A percentile compares a stretch with the other conserved stretches of the same genome.
Evolutionary conservation across 1,140 invertebrate species (phyloP).

Genomic region (Charaxes varanes): DNA sequence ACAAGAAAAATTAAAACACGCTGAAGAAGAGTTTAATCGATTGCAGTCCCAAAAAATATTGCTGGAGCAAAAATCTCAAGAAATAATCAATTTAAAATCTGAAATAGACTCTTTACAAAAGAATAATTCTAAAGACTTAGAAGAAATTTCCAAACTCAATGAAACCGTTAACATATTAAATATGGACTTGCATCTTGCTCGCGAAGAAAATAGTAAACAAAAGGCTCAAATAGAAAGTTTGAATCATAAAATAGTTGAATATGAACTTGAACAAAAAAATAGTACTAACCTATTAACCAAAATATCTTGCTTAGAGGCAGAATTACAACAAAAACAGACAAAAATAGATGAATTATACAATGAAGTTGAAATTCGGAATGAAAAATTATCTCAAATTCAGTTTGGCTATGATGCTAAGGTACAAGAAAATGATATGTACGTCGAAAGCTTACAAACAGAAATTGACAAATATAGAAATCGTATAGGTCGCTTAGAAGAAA

Average conservation of each 20-base stretch:
- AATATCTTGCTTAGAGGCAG: slow-evolving; percentile 58
- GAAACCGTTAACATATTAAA: slow-evolving; percentile 30
- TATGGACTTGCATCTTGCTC: slow-evolving; percentile 37
- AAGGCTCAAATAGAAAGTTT: slow-evolving; percentile 45
- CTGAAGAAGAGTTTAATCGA: slow-evolving; percentile 49
- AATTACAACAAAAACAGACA: slow-evolving; percentile 54
- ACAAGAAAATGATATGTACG: slow-evolving; percentile 81
- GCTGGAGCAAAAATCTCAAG: slow-evolving; percentile 37
- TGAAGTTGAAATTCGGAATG: slow-evolving; percentile 46
- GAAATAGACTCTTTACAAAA: slow-evolving; percentile 40
- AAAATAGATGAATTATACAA: slow-evolving; percentile 45
- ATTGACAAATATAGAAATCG: slow-evolving; percentile 77
- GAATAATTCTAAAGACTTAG: slow-evolving; percentile 20
- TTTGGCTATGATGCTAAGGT: slow-evolving; percentile 77
- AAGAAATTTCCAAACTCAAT: slow-evolving; percentile 35
- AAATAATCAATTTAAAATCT: slow-evolving; percentile 27
- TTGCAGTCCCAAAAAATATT: slow-evolving; percentile 35
- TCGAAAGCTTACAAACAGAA: slow-evolving; percentile 82
- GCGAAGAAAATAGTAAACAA: slow-evolving; percentile 48
- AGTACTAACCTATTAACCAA: slow-evolving; percentile 54
- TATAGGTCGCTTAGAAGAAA: slow-evolving; percentile 76
- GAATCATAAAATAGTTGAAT: slow-evolving; percentile 57
- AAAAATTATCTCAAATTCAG: slow-evolving; percentile 48
- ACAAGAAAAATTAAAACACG: slow-evolving; percentile 52
- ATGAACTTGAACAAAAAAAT: slow-evolving; percentile 63